Evolutionary conservation across 2,113 vertebrate species (phyloP), one percentile per base, ranked within the genome.

Genomic region (Tyto alba): DNA sequence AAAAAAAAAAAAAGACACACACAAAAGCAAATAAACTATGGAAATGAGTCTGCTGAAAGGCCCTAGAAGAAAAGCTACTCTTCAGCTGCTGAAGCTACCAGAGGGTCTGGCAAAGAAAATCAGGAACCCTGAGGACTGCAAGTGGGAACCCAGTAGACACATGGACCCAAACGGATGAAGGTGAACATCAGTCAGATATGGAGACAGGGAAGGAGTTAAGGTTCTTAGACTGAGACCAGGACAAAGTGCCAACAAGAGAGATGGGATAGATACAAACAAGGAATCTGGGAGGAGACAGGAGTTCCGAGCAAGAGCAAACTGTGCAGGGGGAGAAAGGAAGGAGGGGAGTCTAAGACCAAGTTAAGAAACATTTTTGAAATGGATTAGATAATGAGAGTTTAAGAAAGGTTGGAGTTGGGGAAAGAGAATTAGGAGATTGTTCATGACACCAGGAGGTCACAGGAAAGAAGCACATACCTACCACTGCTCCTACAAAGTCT

Each of bases 91-190:
- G 3, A 79, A 76, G 56, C 71, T 69, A 60, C 13, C 10, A 7
- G 62, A 87, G 48, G 7, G 8, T 34, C 63, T 67, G 47, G 52
- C 9, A 74, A 60, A 56, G 45, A 32, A 62, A 41, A 71, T 6
- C 3, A 6, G 52, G 57, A 85, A 48, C 16, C 7, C 22, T 7
- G 32, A 88, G 45, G 53, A 47, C 26, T 57, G 23, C 26, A 52
- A 6, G 40, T 9, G 25, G 43, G 40, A 91, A 41, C 3, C 23
- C 79, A 38, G 47, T 21, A 84, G 18, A 18, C 2, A 88, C 32
- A 26, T 0, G 1, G 30, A 36, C 13, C 26, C 38, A 16, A 62
- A 17, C 0, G 13, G 30, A 43, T 29, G 50, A 21, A 41, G 17
- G 30, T 17, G 52, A 43, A 4, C 55, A 82, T 8, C 8, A 21